A percentile compares a stretch with the other conserved stretches of the same genome.
phyloP scores from a whole-genome alignment of 1,140 invertebrate genomes.

The Nasonia giraulti region DNA sequence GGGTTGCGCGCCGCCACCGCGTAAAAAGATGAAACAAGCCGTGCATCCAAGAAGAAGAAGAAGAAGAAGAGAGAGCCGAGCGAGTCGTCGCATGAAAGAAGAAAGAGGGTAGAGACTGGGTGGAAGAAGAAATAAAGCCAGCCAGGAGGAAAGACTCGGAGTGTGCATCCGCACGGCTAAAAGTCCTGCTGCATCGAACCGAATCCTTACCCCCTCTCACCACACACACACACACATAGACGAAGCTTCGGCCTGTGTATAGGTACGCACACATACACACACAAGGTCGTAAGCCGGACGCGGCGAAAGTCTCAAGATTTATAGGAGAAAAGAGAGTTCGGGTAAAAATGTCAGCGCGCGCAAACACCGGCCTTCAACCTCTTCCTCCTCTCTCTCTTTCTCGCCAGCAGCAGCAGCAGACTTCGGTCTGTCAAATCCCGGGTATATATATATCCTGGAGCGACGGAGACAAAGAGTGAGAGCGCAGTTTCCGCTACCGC shows the following conservation, averaged over 20 bases:
- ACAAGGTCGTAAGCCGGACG: background rate
- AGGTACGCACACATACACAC: background rate
- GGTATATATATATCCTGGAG: conserved; percentile 11
- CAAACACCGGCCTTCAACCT: conserved; percentile 30
- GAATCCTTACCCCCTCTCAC: background rate
- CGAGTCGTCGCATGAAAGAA: background rate
- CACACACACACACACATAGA: background rate
- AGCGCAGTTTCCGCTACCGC: background rate
- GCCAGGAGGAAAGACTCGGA: background rate
- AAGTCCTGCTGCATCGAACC: conserved; percentile 19
- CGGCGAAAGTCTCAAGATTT: conserved; percentile 41
- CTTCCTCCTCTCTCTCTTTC: background rate
- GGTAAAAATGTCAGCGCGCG: conserved; percentile 12
- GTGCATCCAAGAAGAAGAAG: background rate
- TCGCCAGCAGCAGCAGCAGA: background rate
- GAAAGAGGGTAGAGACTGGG: background rate
- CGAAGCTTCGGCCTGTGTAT: background rate
- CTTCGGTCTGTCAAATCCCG: conserved; percentile 38
- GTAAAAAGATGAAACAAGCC: conserved; percentile 32
- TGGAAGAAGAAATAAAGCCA: conserved; percentile 26
- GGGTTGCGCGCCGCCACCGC: background rate
- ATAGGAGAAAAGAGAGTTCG: conserved; percentile 23
- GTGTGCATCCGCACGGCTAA: conserved; percentile 17
- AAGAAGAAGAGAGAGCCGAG: background rate
- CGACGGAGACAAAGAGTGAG: background rate